Base-by-base conservation (phyloP, 2,797 vertebrate species). In the Ispidina lecontei region DNA sequence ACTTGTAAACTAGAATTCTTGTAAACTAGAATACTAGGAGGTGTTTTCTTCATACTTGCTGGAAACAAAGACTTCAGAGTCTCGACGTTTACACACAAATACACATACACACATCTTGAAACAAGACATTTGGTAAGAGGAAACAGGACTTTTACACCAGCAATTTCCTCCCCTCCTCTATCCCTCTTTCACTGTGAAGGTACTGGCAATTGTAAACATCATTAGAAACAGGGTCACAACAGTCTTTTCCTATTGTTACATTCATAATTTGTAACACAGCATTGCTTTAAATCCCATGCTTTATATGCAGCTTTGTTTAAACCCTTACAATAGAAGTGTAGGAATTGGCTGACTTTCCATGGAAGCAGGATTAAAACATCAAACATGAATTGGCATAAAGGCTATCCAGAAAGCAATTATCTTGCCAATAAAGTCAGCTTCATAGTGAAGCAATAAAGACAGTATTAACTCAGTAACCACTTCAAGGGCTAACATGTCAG, bases 291-390 rank as follows among this genome's bases (percentile, higher is more conserved):
- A 90, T 29, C 68, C 84, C 62, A 68, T 1, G 20, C 87, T 95
- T 92, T 80, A 89, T 69, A 89, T 2, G 6, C 37, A 58, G 65
- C 70, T 84, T 80, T 95, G 75, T 85, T 80, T 80, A 82, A 87
- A 87, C 43, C 33, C 54, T 87, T 83, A 89, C 65, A 93, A 91
- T 39, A 33, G 73, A 64, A 80, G 43, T 54, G 62, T 51, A 83
- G 43, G 70, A 92, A 95, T 65, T 85, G 87, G 79, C 71, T 87
- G 89, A 84, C 91, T 90, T 94, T 91, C 77, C 43, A 74, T 2
- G 83, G 62, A 64, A 43, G 54, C 37, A 80, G 79, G 58, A 93
- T 92, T 96, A 87, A 93, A 92, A 87, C 46, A 91, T 80, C 75
- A 87, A 94, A 91, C 73, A 62, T 71, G 69, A 93, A 87, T 85